Evolutionary conservation across 2,888 invertebrate genomes (phyloP).

Genomic region (Rhopalosiphum nymphaeae): DNA sequence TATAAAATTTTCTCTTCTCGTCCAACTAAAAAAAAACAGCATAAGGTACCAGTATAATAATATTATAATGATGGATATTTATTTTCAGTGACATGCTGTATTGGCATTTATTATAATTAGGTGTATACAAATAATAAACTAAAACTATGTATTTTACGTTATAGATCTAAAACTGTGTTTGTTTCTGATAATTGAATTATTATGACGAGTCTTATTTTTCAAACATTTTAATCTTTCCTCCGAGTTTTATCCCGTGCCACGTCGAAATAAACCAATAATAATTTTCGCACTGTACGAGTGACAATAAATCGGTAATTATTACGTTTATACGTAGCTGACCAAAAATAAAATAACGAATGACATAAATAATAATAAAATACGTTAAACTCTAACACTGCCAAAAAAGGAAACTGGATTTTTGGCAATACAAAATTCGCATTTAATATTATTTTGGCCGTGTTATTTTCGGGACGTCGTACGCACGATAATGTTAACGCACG

Average conservation of each 20-base stretch:
- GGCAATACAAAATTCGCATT: not conserved
- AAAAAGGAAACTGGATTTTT: constrained; percentile 1
- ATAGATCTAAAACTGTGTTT: not conserved
- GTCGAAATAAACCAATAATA: not conserved
- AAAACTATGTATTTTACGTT: not conserved
- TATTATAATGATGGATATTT: not conserved
- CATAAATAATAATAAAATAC: not conserved
- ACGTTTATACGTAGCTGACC: not conserved
- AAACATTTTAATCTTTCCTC: not conserved
- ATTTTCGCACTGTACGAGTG: not conserved
- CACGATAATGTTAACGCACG: not conserved
- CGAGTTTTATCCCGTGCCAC: not conserved
- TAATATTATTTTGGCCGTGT: not conserved
- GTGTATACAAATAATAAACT: not conserved
- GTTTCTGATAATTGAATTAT: not conserved
- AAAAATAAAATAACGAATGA: not conserved
- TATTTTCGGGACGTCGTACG: not conserved
- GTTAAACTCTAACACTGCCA: not conserved
- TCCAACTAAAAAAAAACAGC: not conserved
- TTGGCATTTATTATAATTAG: not conserved
- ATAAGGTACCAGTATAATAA: not conserved
- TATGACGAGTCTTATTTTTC: not conserved
- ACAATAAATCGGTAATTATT: not conserved
- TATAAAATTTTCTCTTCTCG: not conserved
- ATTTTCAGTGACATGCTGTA: not conserved